Evolutionary conservation across 2,113 vertebrate species (phyloP), one percentile per base, ranked within the genome.

Genomic region (Desmodus rotundus): DNA sequence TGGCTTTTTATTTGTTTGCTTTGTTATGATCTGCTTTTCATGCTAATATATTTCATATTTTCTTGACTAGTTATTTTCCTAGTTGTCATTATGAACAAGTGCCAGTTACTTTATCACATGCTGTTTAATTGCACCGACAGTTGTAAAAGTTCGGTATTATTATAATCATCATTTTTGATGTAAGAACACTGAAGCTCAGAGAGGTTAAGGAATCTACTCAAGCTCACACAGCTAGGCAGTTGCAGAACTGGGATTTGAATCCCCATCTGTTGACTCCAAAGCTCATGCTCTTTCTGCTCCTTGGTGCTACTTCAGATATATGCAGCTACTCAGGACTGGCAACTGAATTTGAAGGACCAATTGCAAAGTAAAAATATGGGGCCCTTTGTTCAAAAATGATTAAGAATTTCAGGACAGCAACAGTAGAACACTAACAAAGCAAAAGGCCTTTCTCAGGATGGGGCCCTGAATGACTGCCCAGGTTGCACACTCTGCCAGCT

Each of bases 1-100:
- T 80, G 73, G 15, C 8, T 24, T 87, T 43, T 87, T 15, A 1
- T 54, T 63, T 91, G 16, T 38, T 87, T 54, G 13, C 36, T 93
- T 77, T 68, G 19, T 87, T 87, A 93, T 43, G 3, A 45, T 85
- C 54, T 87, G 70, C 31, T 90, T 94, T 94, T 81, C 54, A 81
- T 20, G 77, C 24, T 78, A 36, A 76, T 41, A 13, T 36, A 20
- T 65, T 87, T 92, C 28, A 15, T 70, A 89, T 73, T 73, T 92
- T 78, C 43, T 93, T 74, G 11, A 83, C 7, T 87, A 70, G 11
- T 38, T 87, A 17, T 56, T 92, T 93, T 70, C 45, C 72, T 58
- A 58, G 36, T 47, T 87, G 43, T 83, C 33, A 26, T 94, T 63
- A 80, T 83, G 54, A 89, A 47, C 52, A 52, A 78, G 36, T 70